These are phyloP conservation scores for Rhombomys opimus DNA, from an alignment of 2,113 vertebrate genomes.

Conservation along the genomic window DNA sequence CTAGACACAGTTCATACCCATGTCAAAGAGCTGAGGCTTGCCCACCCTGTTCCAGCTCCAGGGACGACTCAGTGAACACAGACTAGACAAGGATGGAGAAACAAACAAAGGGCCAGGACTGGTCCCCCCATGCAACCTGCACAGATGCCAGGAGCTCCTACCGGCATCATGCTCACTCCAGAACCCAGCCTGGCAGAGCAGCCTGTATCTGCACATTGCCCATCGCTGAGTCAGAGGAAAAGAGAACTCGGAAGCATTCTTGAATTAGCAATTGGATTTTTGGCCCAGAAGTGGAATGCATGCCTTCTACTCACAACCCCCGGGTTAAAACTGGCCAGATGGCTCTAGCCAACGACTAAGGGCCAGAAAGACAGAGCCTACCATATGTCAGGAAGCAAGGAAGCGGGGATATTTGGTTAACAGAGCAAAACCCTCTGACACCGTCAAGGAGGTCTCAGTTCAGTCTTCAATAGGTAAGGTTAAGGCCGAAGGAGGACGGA, in stretches of 20 bases:
- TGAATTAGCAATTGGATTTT: constrained; percentile 73
- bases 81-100: neutral
- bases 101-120: neutral
- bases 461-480: constrained; percentile 5
- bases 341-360: constrained; percentile 30
- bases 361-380: constrained; percentile 61
- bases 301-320: constrained; percentile 56
- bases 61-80: neutral
- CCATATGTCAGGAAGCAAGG: constrained; percentile 64
- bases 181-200: neutral
- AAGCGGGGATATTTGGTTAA: constrained; percentile 49
- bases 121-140: neutral
- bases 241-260: constrained; percentile 32
- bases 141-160: neutral
- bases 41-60: neutral
- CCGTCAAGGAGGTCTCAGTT: constrained; percentile 21
- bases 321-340: constrained; percentile 61
- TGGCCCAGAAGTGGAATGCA: constrained; percentile 60
- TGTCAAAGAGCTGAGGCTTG: neutral
- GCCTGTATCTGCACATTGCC: neutral
- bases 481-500: neutral
- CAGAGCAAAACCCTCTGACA: constrained; percentile 55
- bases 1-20: neutral
- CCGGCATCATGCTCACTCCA: neutral
- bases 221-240: constrained; percentile 56